These are phyloP conservation scores for Latheticus oryzae DNA, from an alignment of 2,888 invertebrate species.

Conservation along the genomic window DNA sequence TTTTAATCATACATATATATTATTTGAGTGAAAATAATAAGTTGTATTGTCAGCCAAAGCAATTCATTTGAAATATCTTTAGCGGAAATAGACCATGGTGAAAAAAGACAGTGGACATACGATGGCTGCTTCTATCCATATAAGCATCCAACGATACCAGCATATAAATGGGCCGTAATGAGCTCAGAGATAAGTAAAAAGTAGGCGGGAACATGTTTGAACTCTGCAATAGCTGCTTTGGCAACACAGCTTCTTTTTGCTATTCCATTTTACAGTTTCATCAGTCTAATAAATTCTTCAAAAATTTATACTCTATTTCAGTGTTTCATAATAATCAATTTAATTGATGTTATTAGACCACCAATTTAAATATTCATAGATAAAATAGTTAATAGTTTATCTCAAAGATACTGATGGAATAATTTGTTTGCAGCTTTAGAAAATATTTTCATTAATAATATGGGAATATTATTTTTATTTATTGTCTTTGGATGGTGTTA, in stretches of 20 bases:
- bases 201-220: slow-evolving; percentile 59
- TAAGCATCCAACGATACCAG: slow-evolving; percentile 63
- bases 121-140: slow-evolving; percentile 64
- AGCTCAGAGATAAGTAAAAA: slow-evolving; percentile 63
- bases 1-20: slow-evolving; percentile 53
- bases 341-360: too few relatives aligned
- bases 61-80: slow-evolving; percentile 61
- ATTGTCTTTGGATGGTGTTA: too few relatives aligned
- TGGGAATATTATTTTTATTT: too few relatives aligned
- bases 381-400: too few relatives aligned
- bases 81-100: slow-evolving; percentile 62
- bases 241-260: slow-evolving; percentile 45
- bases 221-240: slow-evolving; percentile 41
- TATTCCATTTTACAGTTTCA: slow-evolving; percentile 41
- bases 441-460: too few relatives aligned
- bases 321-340: too few relatives aligned
- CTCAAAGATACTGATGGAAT: too few relatives aligned
- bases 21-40: slow-evolving; percentile 60
- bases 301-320: too few relatives aligned
- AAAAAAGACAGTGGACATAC: slow-evolving; percentile 62
- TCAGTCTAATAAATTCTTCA: slow-evolving; percentile 4
- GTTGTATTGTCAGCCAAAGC: slow-evolving; percentile 58
- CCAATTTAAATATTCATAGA: too few relatives aligned
- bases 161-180: slow-evolving; percentile 65
- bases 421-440: too few relatives aligned